phyloP scores from a whole-genome alignment of 2,113 vertebrate species.

The Pluvialis apricaria region DNA sequence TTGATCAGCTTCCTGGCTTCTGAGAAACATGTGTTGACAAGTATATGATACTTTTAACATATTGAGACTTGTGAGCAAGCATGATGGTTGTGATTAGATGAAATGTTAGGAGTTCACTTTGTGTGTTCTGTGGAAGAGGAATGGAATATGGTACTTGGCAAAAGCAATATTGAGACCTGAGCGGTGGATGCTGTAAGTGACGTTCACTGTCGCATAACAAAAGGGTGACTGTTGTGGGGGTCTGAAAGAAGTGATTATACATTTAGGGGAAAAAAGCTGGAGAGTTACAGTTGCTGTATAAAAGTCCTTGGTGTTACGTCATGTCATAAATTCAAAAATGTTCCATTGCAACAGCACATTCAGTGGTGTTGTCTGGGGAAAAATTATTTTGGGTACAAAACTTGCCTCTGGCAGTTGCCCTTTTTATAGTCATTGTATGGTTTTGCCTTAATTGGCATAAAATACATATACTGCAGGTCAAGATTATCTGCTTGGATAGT shows the following conservation, averaged over 20 bases:
- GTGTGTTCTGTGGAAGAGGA: background rate
- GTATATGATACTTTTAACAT: background rate
- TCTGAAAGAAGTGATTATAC: background rate
- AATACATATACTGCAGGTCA: background rate
- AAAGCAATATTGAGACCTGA: background rate
- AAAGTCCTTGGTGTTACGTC: background rate
- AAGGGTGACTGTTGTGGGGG: background rate
- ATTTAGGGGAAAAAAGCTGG: background rate
- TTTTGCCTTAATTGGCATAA: background rate
- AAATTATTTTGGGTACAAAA: background rate
- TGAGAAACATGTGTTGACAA: background rate
- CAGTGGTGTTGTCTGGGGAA: background rate
- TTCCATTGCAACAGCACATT: background rate
- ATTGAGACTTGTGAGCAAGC: background rate
- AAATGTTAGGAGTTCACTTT: background rate
- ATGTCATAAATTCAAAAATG: background rate
- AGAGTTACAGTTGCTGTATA: background rate
- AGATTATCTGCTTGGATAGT: background rate
- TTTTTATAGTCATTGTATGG: background rate
- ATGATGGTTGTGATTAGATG: background rate
- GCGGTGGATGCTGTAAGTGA: background rate
- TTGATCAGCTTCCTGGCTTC: background rate
- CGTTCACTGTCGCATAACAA: background rate
- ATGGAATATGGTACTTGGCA: background rate
- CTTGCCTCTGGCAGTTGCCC: background rate